A percentile compares a stretch with the other conserved stretches of the same genome.
Evolutionary conservation across 2,888 invertebrate species (phyloP).

Genomic region (Choreutis nemorana): DNA sequence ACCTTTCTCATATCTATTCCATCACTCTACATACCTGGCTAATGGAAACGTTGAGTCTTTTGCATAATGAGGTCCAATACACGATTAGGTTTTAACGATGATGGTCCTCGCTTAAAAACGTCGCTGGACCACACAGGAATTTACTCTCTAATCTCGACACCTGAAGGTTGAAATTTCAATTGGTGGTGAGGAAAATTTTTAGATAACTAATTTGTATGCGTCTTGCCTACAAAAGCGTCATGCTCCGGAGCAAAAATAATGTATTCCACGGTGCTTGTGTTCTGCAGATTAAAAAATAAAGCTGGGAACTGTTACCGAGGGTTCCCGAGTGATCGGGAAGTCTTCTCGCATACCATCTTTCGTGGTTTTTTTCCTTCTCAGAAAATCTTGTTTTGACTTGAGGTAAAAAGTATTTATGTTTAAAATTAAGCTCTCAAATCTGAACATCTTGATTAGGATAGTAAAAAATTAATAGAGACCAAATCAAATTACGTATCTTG

Average conservation of each 20-base stretch:
- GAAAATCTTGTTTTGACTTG: too few relatives aligned
- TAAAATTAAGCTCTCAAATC: too few relatives aligned
- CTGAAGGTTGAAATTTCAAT: conserved; percentile 16
- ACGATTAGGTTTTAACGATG: conserved; percentile 58
- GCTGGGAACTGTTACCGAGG: conserved; percentile 8
- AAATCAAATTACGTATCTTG: too few relatives aligned
- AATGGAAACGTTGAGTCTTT: too few relatives aligned
- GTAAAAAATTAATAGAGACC: too few relatives aligned
- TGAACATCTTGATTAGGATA: too few relatives aligned
- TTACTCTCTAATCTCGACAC: conserved; percentile 11
- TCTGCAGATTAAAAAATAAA: conserved; percentile 31
- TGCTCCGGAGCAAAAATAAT: conserved; percentile 45
- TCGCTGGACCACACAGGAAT: conserved; percentile 9
- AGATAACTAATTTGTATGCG: conserved; percentile 45
- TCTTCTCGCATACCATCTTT: too few relatives aligned
- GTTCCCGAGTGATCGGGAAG: too few relatives aligned
- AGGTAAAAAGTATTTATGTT: too few relatives aligned
- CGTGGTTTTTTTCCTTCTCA: too few relatives aligned
- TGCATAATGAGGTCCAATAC: conserved; percentile 54
- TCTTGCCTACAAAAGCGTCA: conserved; percentile 33
- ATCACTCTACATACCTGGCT: too few relatives aligned
- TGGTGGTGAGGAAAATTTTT: conserved; percentile 20
- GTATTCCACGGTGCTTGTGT: conserved; percentile 28
- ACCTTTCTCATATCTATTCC: too few relatives aligned
- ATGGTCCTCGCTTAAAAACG: conserved; percentile 28